Percentiles rank a stretch among this genome's conserved stretches.
phyloP scores from a whole-genome alignment of 2,888 invertebrate species.

The Microdon myrmicae region DNA sequence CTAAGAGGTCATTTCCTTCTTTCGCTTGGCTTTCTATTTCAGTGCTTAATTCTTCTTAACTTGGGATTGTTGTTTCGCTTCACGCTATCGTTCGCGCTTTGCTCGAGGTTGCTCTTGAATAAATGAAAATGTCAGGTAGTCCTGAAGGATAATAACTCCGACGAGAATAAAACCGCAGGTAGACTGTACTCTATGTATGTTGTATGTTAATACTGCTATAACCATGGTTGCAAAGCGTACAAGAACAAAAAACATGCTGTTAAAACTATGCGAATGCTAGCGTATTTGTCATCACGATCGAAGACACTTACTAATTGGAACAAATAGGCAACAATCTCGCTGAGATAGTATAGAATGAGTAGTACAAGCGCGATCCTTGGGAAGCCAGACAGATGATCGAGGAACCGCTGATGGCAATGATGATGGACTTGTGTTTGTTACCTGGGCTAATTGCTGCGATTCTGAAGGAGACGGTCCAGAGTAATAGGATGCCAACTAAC shows the following conservation, averaged over 20 bases:
- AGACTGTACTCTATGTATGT: slow-evolving; percentile 74
- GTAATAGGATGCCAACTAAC: too few species aligned
- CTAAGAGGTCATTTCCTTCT: slow-evolving; percentile 87
- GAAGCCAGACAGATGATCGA: slow-evolving; percentile 84
- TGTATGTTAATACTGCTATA: slow-evolving; percentile 90
- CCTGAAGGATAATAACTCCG: slow-evolving; percentile 81
- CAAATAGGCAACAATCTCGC: slow-evolving; percentile 87
- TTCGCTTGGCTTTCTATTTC: slow-evolving; percentile 71
- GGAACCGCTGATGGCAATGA: slow-evolving; percentile 82
- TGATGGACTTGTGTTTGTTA: slow-evolving; percentile 80
- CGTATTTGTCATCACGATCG: slow-evolving; percentile 86
- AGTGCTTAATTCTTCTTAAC: slow-evolving; percentile 63
- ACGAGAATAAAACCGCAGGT: slow-evolving; percentile 78
- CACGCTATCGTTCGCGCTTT: slow-evolving; percentile 64
- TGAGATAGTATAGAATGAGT: slow-evolving; percentile 88
- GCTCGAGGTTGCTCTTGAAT: slow-evolving; percentile 83
- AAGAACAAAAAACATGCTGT: slow-evolving; percentile 85
- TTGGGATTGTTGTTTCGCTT: slow-evolving; percentile 61
- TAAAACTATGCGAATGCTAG: slow-evolving; percentile 77
- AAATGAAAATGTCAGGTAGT: slow-evolving; percentile 91
- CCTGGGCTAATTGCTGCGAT: too few species aligned
- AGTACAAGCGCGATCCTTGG: slow-evolving; percentile 89
- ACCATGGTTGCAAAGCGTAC: slow-evolving; percentile 89
- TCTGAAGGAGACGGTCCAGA: too few species aligned
- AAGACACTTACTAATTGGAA: slow-evolving; percentile 88